Evolutionary conservation across 2,797 vertebrate species (phyloP).

Genomic region (Muscicapa comitata): DNA sequence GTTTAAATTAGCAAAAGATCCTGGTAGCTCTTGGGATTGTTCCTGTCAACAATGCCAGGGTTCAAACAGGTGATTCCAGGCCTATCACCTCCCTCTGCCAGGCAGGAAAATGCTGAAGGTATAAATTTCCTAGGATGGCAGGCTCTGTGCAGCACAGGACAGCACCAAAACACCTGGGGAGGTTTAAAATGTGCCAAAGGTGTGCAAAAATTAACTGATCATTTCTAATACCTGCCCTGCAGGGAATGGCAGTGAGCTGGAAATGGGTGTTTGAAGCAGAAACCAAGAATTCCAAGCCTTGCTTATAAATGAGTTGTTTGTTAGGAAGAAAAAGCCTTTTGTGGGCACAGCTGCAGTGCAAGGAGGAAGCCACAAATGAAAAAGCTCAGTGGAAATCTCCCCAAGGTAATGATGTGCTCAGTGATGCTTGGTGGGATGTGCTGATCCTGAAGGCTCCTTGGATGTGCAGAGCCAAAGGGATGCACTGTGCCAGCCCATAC

Average conservation of each 20-base stretch:
- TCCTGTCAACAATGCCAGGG: neutral
- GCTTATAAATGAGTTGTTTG: neutral
- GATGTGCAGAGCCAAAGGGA: neutral
- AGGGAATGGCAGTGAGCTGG: neutral
- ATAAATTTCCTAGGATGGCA: neutral
- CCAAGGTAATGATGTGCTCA: neutral
- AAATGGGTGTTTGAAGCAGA: neutral
- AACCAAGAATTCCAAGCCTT: neutral
- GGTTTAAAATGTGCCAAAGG: neutral
- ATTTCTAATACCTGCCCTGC: neutral
- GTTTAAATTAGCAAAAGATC: neutral
- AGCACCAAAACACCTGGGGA: neutral
- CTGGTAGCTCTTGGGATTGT: neutral
- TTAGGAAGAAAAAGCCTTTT: neutral
- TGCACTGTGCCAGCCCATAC: accelerated
- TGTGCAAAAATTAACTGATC: neutral
- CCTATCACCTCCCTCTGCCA: neutral
- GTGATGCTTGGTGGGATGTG: neutral
- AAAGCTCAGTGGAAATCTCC: neutral
- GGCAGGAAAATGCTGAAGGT: neutral
- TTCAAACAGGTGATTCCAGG: neutral
- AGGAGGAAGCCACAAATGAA: neutral
- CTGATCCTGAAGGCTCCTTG: neutral
- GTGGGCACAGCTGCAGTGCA: neutral
- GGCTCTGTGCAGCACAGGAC: neutral